phyloP scores from a whole-genome alignment of 2,113 vertebrate genomes.

The Ochotona princeps region DNA sequence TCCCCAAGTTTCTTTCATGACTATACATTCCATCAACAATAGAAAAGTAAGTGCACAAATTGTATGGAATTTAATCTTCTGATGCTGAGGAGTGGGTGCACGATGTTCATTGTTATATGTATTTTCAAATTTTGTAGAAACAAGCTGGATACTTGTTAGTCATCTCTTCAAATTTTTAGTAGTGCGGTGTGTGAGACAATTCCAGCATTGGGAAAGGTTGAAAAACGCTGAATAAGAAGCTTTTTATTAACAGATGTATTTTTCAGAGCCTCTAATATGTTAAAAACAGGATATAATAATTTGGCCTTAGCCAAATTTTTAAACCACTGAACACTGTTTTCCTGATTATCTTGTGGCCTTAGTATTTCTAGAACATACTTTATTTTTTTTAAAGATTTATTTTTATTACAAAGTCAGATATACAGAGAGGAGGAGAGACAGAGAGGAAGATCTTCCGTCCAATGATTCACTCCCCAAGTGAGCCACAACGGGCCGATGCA shows the following conservation, averaged over 20 bases:
- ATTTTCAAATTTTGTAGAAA: conserved; percentile 53
- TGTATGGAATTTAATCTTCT: conserved; percentile 7
- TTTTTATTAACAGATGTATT: not conserved
- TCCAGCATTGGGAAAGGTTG: not conserved
- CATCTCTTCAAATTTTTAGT: conserved; percentile 40
- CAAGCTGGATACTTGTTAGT: not conserved
- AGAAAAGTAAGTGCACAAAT: conserved; percentile 49
- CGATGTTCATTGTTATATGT: not conserved
- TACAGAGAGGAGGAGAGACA: too few relatives aligned
- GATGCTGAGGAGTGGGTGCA: conserved; percentile 1
- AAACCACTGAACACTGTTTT: not conserved
- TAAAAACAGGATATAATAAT: not conserved
- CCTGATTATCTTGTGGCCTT: not conserved
- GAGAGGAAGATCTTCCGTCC: too few relatives aligned
- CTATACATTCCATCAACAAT: not conserved
- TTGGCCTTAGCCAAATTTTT: not conserved
- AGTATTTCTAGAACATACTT: not conserved
- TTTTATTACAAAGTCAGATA: too few relatives aligned
- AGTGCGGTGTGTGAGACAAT: not conserved
- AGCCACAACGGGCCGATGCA: too few relatives aligned
- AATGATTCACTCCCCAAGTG: too few relatives aligned
- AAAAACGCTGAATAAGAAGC: not conserved
- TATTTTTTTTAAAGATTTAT: too few relatives aligned
- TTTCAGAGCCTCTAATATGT: conserved; percentile 32
- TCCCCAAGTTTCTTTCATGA: conserved; percentile 19